Evolutionary conservation across 2,113 vertebrate species (phyloP), one percentile per base, ranked within the genome.

Genomic region (Brachionichthys hirsutus): DNA sequence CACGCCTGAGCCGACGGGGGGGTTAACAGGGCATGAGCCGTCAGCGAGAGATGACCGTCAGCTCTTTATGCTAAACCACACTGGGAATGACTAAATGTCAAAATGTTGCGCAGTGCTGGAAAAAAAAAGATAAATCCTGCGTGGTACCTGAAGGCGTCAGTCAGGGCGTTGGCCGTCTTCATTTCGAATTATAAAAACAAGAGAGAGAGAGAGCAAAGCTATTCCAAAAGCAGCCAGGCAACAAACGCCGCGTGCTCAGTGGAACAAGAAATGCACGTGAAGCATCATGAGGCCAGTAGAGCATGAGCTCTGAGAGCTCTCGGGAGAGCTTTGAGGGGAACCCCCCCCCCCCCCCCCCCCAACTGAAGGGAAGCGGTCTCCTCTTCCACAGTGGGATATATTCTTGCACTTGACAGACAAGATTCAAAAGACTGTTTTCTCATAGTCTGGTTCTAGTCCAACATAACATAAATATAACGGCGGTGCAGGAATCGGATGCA

Each of bases 101-200:
- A 70, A n/a, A 58, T 61, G 65, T 62, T 70, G 16, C 60, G 68
- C 60, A 50, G 22, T 18, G 49, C n/a, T 65, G 34, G 13, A 12
- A 59, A 65, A 78, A 72, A n/a, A n/a, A n/a, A n/a, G n/a, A n/a
- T n/a, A n/a, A n/a, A n/a, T n/a, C n/a, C 64, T 75, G 68, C 36
- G 30, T 17, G 35, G 83, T 70, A 83, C 73, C 80, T 80, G 78
- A 52, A 81, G 64, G 73, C 69, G 82, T 82, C 62, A 71, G 16
- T 78, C 71, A 78, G 86, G 85, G 88, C 79, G 81, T 86, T 86
- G 82, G 66, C 80, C 6, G 54, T 68, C 71, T 62, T 81, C 60
- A 81, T 3, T 71, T 58, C 56, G 66, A 60, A 70, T 74, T 77
- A 75, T 72, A 67, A 80, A 87, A 89, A 77, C 86, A 85, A 87